Evolutionary conservation across 2,888 invertebrate species (phyloP).

Genomic region (Zootermopsis nevadensis): DNA sequence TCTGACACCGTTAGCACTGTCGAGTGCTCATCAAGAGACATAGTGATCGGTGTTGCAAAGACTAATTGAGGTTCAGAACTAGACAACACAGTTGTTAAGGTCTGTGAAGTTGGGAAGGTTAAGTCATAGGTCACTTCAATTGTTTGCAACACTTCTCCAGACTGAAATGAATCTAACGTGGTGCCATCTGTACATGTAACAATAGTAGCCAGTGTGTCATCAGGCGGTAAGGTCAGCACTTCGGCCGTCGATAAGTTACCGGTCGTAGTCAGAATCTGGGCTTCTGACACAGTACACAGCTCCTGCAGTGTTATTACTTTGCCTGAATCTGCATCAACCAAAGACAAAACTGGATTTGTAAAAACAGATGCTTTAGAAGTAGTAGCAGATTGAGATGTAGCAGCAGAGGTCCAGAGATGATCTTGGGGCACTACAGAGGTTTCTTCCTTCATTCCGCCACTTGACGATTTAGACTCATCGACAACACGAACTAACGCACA

Average conservation of each 20-base stretch:
- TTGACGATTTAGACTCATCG: not conserved
- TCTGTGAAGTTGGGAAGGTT: not conserved
- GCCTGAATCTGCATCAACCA: slow-evolving; percentile 11
- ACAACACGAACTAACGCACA: not conserved
- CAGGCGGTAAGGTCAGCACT: not conserved
- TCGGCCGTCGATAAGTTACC: not conserved
- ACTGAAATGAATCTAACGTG: not conserved
- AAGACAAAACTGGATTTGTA: slow-evolving; percentile 4
- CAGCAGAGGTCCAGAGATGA: not conserved
- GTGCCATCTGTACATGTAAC: not conserved
- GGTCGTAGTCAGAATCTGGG: not conserved
- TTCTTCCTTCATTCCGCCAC: not conserved
- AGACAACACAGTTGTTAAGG: slow-evolving; percentile 2
- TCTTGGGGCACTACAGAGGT: not conserved
- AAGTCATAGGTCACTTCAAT: slow-evolving; percentile 15
- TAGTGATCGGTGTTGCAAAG: slow-evolving; percentile 22
- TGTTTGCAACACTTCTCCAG: not conserved
- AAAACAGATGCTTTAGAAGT: not conserved
- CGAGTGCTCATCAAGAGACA: not conserved
- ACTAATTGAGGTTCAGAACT: slow-evolving; percentile 15
- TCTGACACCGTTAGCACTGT: slow-evolving; percentile 9
- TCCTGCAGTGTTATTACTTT: slow-evolving; percentile 15
- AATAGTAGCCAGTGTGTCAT: not conserved
- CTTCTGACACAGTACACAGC: not conserved
- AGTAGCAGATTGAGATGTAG: not conserved